phyloP scores from a whole-genome alignment of 2,113 vertebrate genomes.

The Mustela nigripes region DNA sequence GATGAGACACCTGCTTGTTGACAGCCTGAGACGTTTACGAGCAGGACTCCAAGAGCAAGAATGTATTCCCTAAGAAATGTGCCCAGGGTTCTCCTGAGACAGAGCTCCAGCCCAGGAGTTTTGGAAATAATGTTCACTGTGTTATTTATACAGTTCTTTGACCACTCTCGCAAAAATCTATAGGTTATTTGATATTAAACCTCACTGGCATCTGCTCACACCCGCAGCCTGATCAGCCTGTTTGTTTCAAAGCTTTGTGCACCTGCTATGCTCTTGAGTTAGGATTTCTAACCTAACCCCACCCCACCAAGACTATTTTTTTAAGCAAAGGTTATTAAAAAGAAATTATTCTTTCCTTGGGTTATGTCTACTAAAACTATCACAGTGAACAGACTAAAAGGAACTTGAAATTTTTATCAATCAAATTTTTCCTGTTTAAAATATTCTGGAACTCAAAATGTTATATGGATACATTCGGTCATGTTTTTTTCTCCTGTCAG shows the following conservation, averaged over 20 bases:
- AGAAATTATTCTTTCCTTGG: neutral
- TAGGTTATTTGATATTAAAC: neutral
- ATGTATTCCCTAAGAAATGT: neutral
- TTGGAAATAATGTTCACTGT: neutral
- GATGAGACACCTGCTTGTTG: neutral
- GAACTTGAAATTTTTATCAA: neutral
- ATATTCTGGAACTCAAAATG: neutral
- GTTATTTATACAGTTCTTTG: rapidly evolving
- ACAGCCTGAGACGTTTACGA: rapidly evolving
- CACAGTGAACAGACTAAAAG: neutral
- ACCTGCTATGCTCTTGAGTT: neutral
- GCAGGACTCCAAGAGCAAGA: neutral
- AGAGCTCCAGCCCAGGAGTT: neutral
- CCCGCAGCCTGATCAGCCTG: neutral
- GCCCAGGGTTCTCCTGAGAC: neutral
- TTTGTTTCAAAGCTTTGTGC: neutral
- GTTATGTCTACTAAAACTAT: neutral
- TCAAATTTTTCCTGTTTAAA: neutral
- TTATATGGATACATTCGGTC: rapidly evolving
- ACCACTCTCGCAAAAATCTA: neutral
- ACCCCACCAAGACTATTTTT: neutral
- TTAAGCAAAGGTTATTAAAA: neutral
- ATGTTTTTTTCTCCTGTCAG: neutral
- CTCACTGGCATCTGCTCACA: rapidly evolving
- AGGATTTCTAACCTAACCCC: too few species aligned